Evolutionary conservation across 2,113 vertebrate genomes (phyloP), one percentile per base, ranked within the genome.

Genomic region (Notarius quadriscutis): DNA sequence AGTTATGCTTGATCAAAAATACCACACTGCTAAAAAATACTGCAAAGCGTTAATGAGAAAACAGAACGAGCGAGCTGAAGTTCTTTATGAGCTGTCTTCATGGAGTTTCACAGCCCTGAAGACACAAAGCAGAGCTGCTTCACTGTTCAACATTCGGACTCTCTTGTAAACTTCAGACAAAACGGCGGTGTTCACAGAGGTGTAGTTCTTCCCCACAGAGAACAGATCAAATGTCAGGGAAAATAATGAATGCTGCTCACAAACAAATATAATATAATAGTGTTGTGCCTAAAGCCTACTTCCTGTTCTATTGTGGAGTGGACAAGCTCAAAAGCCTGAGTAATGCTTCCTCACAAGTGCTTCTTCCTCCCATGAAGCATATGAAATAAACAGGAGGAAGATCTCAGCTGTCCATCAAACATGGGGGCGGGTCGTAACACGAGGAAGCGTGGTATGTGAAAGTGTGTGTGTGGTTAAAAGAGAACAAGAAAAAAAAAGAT

Each of bases 231-330:
- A 63, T 58, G 50, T 48, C 84, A 48, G 12, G 41, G 27, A 63
- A 85, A 50, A 27, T 41, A 34, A 74, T 83, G 65, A 84, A 60
- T 51, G 17, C 72, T 77, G 41, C 57, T 85, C 22, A 22, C 20
- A 63, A 63, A 41, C 72, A 63, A 77, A 77, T n/a, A 30, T 9
- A 27, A 48, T 62, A 41, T 30, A 79, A 86, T 79, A 79, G 81
- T 51, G 12, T 58, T 53, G 15, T 78, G 25, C 84, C 22, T 6
- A 11, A 30, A 5, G 58, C 20, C 55, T n/a, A 83, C 60, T 65
- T 65, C 60, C n/a, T 63, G 81, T n/a, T 82, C 34, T 63, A 34
- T n/a, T 67, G 60, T 50, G 14, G 6, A 65, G 81, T 4, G 34
- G n/a, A 14, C 3, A 12, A 82, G 22, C 53, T 34, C 8, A 34